Evolutionary conservation across 2,888 invertebrate genomes (phyloP), one percentile per base, ranked within the genome.

Genomic region (Drosophila ustulata): DNA sequence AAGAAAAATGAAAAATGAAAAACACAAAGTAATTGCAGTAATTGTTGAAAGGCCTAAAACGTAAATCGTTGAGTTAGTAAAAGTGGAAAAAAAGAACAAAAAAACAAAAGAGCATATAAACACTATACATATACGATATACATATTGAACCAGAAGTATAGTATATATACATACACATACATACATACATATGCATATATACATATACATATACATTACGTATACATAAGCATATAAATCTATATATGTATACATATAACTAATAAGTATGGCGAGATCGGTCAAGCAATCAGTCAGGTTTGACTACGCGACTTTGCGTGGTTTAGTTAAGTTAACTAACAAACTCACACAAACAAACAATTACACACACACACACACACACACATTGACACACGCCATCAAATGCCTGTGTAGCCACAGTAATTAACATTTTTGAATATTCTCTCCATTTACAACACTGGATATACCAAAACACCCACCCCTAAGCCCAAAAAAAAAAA

Each of bases 91-190:
- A n/a, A 9, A 41, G 4, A 34, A 26, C 7, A 23, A 25, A 9
- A 39, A 37, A 13, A 28, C 18, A 41, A 45, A 56, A 70, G 53
- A 67, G 55, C 55, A 86, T 66, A 78, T 56, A 68, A 72, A 76
- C 72, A 79, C 75, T 75, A 83, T 70, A 81, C 84, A 83, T 81
- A 83, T 87, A 79, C 77, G 63, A 82, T 79, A 79, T 84, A 87
- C 85, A 84, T 87, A 87, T 82, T 76, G 65, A 83, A 64, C 37
- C 59, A 59, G 59, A 49, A 66, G 68, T 56, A 45, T 53, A 71
- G 37, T 45, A 62, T 56, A 69, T 51, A 69, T 50, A 53, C 46
- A 25, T 25, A 45, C 6, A 70, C 26, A 67, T 30, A 41, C 26
- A 39, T 39, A 13, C 28, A 47, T 28, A 47, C 47, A 75, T 45